Conservation (phyloP, 2,888 invertebrate species). For the Cephus nigrinus region DNA sequence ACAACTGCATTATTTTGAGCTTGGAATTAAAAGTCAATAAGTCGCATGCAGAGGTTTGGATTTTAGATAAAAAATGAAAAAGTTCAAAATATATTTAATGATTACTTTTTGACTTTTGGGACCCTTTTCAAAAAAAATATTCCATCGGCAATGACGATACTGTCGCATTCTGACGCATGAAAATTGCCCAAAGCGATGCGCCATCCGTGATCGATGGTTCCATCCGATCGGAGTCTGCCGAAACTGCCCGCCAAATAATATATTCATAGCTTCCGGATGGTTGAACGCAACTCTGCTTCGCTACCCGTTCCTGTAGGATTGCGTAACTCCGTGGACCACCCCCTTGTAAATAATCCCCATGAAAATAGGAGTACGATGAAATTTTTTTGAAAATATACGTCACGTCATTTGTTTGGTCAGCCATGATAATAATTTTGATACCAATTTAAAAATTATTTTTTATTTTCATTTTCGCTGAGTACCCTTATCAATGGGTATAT, state of each 20-base stretch:
- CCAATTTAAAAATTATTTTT: neutral
- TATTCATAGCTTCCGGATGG: constrained; percentile 66
- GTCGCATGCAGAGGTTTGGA: neutral
- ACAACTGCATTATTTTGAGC: neutral
- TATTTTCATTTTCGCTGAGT: neutral
- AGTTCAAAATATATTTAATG: neutral
- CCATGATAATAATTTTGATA: neutral
- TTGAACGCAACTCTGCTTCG: constrained; percentile 54
- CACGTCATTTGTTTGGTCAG: neutral
- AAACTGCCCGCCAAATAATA: constrained; percentile 65
- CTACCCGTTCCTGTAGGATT: constrained; percentile 18
- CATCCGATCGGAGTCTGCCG: constrained; percentile 62
- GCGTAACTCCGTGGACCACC: neutral
- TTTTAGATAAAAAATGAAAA: neutral
- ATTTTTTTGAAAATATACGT: constrained; percentile 39
- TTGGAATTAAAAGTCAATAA: neutral
- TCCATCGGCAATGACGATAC: constrained; percentile 6
- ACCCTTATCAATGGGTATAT: neutral
- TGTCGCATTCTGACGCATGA: constrained; percentile 63
- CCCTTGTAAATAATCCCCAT: constrained; percentile 25
- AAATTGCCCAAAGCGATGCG: constrained; percentile 66
- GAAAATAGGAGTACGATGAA: constrained; percentile 46
- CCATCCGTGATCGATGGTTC: constrained; percentile 61
- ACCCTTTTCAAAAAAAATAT: neutral
- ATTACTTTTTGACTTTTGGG: neutral